Conservation (phyloP, 2,113 vertebrate genomes). For the Crotalus helleri region DNA sequence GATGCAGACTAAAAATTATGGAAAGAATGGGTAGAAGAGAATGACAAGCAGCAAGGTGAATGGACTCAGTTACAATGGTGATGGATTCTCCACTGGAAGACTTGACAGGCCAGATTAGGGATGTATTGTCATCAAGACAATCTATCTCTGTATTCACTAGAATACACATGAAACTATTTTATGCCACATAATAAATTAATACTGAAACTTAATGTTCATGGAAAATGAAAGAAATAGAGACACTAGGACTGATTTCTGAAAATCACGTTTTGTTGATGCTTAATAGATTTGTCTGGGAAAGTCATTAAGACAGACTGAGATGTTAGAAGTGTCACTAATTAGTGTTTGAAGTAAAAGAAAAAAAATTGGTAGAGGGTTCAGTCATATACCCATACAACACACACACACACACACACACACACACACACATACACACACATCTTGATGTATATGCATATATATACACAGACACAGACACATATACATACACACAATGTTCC, state of each 20-base stretch:
- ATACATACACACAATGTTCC: neutral
- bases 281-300: neutral
- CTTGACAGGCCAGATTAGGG: neutral
- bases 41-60: neutral
- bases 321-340: neutral
- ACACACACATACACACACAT: too few species aligned
- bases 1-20: neutral
- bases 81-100: neutral
- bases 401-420: too few species aligned
- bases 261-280: neutral
- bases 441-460: too few species aligned
- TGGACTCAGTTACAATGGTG: neutral
- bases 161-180: neutral
- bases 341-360: neutral
- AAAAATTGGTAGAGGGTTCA: neutral
- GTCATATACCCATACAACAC: neutral
- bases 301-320: neutral
- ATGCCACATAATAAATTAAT: neutral
- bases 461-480: neutral
- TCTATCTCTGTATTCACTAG: neutral
- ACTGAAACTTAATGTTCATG: neutral
- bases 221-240: neutral
- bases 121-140: neutral
- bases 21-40: neutral
- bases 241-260: neutral